phyloP scores from a whole-genome alignment of 2,797 vertebrate genomes.

The Amniataba percoides region DNA sequence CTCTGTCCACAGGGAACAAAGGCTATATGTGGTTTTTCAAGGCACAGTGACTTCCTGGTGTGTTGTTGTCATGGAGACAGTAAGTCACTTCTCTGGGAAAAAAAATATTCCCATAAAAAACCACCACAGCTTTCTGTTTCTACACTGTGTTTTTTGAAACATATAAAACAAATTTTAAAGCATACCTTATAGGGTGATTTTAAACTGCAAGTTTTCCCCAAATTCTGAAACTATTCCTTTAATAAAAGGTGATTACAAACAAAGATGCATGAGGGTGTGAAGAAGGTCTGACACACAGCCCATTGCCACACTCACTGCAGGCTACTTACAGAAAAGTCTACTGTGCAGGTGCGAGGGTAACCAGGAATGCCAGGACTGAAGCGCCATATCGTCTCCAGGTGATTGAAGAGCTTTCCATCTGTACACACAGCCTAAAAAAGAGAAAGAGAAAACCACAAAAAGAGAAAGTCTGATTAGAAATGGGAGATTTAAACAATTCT shows the following conservation, averaged over 20 bases:
- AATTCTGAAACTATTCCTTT: not conserved
- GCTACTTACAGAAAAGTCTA: slow-evolving; percentile 94
- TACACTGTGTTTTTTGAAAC: not conserved
- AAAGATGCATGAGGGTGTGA: not conserved
- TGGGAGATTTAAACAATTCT: not conserved
- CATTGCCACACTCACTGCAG: not conserved
- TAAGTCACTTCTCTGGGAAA: not conserved
- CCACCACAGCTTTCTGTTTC: not conserved
- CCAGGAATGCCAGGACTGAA: slow-evolving; percentile 96
- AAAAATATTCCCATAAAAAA: not conserved
- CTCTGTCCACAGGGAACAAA: not conserved
- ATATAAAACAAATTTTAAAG: no score
- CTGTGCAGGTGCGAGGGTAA: slow-evolving; percentile 95
- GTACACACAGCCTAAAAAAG: slow-evolving; percentile 91
- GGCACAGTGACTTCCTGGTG: not conserved
- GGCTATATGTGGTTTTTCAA: no score
- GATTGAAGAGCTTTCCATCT: slow-evolving; percentile 95
- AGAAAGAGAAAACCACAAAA: slow-evolving; percentile 18
- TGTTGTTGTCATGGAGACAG: not conserved
- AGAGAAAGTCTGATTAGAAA: not conserved
- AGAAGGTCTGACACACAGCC: not conserved
- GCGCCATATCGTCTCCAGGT: slow-evolving; percentile 96
- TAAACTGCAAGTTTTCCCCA: not conserved
- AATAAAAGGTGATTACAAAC: not conserved
- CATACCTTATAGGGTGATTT: not conserved